Base-by-base conservation (phyloP, 2,113 vertebrate species). In the Narcine bancroftii region DNA sequence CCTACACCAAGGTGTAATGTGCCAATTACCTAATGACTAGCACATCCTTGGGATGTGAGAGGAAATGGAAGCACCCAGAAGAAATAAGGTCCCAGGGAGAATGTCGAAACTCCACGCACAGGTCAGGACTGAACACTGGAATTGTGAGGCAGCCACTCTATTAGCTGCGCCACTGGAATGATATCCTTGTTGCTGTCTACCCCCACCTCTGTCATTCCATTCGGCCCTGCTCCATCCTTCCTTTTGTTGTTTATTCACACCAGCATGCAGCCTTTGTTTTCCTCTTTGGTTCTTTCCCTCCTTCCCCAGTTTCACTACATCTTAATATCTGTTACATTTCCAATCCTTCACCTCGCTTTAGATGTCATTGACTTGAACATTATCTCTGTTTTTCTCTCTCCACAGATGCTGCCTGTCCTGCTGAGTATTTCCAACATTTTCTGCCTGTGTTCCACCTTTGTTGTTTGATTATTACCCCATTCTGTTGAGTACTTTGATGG, bases 401-500 rank as follows among this genome's bases (percentile, higher is more conserved):
- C 79, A 56, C 79, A 83, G 79, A n/a, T 83, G 79, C 79, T 56
- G 79, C 47, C 79, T 83, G 79, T 53, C 79, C 79, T 83, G 79
- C 79, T 83, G 79, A 83, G 9, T 56, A 53, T 83, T 56, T n/a
- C 47, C 47, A 83, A 29, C 79, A 83, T 56, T n/a, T 53, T 11
- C 50, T 56, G 29, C 56, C 13, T 83, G 29, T 83, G 33, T 56
- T 83, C 47, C 79, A 83, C 79, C 17, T 33, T 53, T 85, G 50
- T 85, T 85, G 50, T n/a, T 15, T 85, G 26, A 56, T 56, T n/a
- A 15, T 33, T 15, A 66, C 65, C 24, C 15, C 17, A 66, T 66
- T n/a, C 15, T 66, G 65, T 66, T 4, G 65, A 19, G 17, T 66
- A 66, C 65, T 19, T 66, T 24, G 21, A 4, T n/a, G 50, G 29